A percentile compares a stretch with the other conserved stretches of the same genome.
phyloP scores from a whole-genome alignment of 2,888 invertebrate genomes.

The Sarcophaga variegata region DNA sequence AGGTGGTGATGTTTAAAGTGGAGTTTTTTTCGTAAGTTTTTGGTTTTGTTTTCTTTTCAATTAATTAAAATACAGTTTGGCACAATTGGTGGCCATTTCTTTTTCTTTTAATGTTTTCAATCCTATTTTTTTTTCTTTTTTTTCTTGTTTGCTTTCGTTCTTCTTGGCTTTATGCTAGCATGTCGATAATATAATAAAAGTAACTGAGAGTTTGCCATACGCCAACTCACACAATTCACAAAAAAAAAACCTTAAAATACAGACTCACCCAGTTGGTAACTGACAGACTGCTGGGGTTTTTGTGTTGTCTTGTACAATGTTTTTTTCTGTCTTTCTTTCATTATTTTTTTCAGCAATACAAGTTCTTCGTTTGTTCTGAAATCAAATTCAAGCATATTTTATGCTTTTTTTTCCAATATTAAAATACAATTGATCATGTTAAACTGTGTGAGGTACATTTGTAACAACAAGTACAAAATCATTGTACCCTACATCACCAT shows the following conservation, averaged over 20 bases:
- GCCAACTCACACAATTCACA: slow-evolving; percentile 49
- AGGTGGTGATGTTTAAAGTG: slow-evolving; percentile 58
- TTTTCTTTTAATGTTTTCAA: not conserved
- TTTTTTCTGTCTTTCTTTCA: not conserved
- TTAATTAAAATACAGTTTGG: slow-evolving; percentile 68
- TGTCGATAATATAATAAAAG: slow-evolving; percentile 37
- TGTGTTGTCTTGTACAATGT: slow-evolving; percentile 4
- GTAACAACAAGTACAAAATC: slow-evolving; percentile 45
- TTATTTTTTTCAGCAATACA: slow-evolving; percentile 1
- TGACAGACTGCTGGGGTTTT: slow-evolving; percentile 62
- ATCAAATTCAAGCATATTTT: slow-evolving; percentile 22
- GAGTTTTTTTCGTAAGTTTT: not conserved
- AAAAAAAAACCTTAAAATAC: slow-evolving; percentile 6
- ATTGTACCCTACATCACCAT: too few relatives aligned
- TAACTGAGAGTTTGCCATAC: slow-evolving; percentile 36
- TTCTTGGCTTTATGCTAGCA: not conserved
- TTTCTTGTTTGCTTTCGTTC: not conserved
- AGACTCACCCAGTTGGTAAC: slow-evolving; percentile 60
- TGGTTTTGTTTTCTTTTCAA: slow-evolving; percentile 57
- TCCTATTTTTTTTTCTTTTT: not conserved
- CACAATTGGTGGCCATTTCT: slow-evolving; percentile 68
- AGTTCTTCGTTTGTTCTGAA: slow-evolving; percentile 43
- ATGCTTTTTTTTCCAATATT: slow-evolving; percentile 33
- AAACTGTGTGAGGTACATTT: slow-evolving; percentile 61
- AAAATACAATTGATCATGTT: slow-evolving; percentile 59